phyloP scores from a whole-genome alignment of 2,797 vertebrate species.

The Poecile montanus region DNA sequence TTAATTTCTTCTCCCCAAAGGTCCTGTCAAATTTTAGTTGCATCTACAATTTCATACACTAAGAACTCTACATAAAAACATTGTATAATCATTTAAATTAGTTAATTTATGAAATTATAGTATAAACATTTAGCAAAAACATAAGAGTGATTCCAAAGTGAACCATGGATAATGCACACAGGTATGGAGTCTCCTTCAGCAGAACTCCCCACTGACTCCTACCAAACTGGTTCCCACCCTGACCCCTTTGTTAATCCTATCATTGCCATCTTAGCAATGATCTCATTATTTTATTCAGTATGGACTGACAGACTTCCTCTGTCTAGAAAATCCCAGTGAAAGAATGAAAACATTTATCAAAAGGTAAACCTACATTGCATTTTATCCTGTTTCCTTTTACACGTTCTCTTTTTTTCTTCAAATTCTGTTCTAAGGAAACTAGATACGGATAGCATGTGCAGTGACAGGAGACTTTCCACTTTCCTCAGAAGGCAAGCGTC shows the following conservation, averaged over 20 bases:
- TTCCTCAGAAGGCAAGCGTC: background rate
- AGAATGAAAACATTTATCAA: background rate
- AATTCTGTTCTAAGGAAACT: background rate
- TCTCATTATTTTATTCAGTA: background rate
- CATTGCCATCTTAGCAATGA: background rate
- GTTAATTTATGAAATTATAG: background rate
- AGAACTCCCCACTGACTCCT: background rate
- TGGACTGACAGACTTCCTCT: background rate
- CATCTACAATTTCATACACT: background rate
- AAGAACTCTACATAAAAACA: background rate
- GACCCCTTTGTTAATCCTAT: background rate
- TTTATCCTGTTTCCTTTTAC: background rate
- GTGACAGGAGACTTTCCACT: background rate
- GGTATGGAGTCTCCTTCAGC: background rate
- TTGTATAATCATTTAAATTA: background rate
- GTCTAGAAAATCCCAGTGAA: background rate
- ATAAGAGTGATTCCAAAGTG: background rate
- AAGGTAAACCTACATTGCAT: background rate
- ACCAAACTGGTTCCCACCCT: background rate
- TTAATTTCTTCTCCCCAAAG: background rate
- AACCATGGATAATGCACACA: background rate
- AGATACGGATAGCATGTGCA: fast-evolving
- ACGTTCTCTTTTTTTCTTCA: background rate
- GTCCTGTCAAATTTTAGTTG: background rate
- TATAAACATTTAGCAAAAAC: background rate